These are phyloP conservation scores for Otolemur garnettii DNA, from an alignment of 2,113 vertebrate species.

Conservation along the genomic window DNA sequence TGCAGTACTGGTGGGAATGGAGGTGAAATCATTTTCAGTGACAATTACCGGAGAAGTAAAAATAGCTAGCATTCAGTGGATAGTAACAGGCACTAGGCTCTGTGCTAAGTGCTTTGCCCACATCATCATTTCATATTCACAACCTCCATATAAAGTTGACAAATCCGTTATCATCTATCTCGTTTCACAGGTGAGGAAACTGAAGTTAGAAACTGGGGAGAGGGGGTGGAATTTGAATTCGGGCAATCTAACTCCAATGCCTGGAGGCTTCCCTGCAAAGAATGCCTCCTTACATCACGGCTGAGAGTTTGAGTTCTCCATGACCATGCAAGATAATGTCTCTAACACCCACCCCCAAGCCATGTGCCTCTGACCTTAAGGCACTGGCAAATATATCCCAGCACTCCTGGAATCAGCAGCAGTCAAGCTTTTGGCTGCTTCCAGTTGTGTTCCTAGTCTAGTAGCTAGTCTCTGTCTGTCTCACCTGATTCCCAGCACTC, in stretches of 20 bases:
- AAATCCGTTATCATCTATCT: not conserved
- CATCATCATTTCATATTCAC: not conserved
- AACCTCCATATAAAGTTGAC: not conserved
- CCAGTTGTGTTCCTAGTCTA: not conserved
- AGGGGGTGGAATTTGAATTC: not conserved
- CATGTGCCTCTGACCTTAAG: not conserved
- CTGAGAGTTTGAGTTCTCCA: not conserved
- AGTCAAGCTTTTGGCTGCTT: not conserved
- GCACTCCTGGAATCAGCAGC: not conserved
- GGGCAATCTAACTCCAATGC: not conserved
- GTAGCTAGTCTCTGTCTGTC: not conserved
- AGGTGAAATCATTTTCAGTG: not conserved
- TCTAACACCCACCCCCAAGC: not conserved
- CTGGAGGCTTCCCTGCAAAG: not conserved
- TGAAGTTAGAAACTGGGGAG: not conserved
- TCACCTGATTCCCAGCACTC: not conserved
- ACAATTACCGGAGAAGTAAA: not conserved
- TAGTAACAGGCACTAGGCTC: fast-evolving
- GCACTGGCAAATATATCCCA: not conserved
- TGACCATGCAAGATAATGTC: not conserved
- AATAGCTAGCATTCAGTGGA: not conserved
- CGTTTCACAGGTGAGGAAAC: not conserved
- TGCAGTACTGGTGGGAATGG: slow-evolving; percentile 92
- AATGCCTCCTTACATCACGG: not conserved
- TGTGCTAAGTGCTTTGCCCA: not conserved